A percentile compares a stretch with the other conserved stretches of the same genome.
These are phyloP conservation scores for Diplodus sargus DNA, from an alignment of 2,797 vertebrate species.

Conservation along the genomic window DNA sequence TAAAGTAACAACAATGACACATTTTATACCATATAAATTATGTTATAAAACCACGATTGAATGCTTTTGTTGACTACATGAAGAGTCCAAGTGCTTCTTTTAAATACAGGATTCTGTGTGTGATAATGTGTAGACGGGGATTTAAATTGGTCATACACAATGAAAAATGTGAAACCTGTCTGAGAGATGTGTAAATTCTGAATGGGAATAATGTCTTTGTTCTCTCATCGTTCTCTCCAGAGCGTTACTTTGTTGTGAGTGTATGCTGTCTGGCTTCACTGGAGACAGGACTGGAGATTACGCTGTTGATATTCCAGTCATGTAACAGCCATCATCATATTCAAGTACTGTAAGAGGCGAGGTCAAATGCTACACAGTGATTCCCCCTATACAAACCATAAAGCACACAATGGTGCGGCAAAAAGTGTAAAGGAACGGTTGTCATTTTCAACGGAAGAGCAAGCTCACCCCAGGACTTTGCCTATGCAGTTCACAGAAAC, in stretches of 20 bases:
- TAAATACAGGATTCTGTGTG: constrained; percentile 39
- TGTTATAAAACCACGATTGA: constrained; percentile 17
- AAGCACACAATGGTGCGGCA: constrained; percentile 90
- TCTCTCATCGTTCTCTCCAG: constrained; percentile 52
- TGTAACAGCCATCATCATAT: constrained; percentile 89
- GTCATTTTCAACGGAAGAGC: constrained; percentile 86
- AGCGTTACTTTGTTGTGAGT: constrained; percentile 76
- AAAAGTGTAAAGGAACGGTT: constrained; percentile 86
- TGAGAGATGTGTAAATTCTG: constrained; percentile 52
- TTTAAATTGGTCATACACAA: constrained; percentile 35
- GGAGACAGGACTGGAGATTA: constrained; percentile 74
- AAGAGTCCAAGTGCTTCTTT: constrained; percentile 27
- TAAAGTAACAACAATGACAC: constrained; percentile 18
- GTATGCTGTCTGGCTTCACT: constrained; percentile 70
- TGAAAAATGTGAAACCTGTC: constrained; percentile 37
- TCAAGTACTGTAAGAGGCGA: constrained; percentile 87
- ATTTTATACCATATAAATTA: constrained; percentile 9
- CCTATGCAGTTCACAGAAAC: constrained; percentile 82
- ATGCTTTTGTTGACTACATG: constrained; percentile 15
- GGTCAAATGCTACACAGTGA: constrained; percentile 89
- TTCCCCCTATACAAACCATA: constrained; percentile 87
- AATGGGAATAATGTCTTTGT: constrained; percentile 67
- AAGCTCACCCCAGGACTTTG: constrained; percentile 85
- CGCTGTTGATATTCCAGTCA: constrained; percentile 87
- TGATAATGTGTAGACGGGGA: constrained; percentile 35